These are phyloP conservation scores for Hyperoplus lanceolatus DNA, from an alignment of 2,797 vertebrate genomes.

Conservation along the genomic window DNA sequence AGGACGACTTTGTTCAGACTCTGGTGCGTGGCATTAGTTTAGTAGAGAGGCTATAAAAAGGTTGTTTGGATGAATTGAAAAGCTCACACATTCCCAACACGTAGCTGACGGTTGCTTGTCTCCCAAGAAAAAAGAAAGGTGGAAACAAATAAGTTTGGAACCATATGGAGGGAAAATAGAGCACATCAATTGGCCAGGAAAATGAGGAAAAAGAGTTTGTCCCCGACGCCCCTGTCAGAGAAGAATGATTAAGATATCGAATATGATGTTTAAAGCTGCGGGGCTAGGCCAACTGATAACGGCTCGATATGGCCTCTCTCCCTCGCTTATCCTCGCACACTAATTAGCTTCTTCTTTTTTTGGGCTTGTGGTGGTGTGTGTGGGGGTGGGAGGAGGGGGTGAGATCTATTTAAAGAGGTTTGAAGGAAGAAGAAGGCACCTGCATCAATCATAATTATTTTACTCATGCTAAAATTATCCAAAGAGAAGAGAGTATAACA, in stretches of 20 bases:
- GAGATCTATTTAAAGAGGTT: constrained; percentile 75
- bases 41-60: constrained; percentile 36
- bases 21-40: constrained; percentile 34
- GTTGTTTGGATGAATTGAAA: constrained; percentile 64
- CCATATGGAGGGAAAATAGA: constrained; percentile 44
- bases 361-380: background rate
- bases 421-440: constrained; percentile 76
- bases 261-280: constrained; percentile 79
- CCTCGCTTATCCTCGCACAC: constrained; percentile 57
- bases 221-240: constrained; percentile 63
- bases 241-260: constrained; percentile 78
- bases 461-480: constrained; percentile 79
- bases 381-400: background rate
- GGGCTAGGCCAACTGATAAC: constrained; percentile 71
- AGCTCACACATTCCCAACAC: constrained; percentile 59
- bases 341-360: constrained; percentile 79
- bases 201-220: constrained; percentile 70
- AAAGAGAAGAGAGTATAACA: constrained; percentile 45
- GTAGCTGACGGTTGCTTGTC: constrained; percentile 49
- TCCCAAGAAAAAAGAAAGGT: constrained; percentile 36
- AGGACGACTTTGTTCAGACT: constrained; percentile 22
- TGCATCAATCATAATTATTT: constrained; percentile 86
- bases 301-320: constrained; percentile 68
- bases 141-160: constrained; percentile 43
- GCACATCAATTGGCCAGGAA: constrained; percentile 64